Conservation (phyloP, 2,888 invertebrate genomes). For the Lochmaea crataegi region DNA sequence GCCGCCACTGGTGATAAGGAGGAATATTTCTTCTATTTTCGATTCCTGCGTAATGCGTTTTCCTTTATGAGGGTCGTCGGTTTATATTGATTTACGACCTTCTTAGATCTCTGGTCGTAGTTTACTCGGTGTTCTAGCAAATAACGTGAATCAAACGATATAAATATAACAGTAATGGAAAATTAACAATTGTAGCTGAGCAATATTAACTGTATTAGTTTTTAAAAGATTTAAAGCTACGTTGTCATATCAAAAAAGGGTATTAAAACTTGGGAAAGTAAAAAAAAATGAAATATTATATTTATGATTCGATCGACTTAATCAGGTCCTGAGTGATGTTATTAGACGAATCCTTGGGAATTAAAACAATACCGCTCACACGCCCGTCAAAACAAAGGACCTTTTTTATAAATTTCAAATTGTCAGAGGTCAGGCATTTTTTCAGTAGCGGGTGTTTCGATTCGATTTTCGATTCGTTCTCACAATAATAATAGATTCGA, state of each 20-base stretch:
- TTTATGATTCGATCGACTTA: neutral
- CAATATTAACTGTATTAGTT: too few relatives aligned
- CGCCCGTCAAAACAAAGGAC: conserved; percentile 31
- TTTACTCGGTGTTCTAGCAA: too few relatives aligned
- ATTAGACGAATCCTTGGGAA: conserved; percentile 35
- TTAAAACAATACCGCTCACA: conserved; percentile 28
- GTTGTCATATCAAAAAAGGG: neutral
- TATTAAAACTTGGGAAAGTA: neutral
- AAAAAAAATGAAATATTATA: neutral
- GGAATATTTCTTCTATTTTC: too few relatives aligned
- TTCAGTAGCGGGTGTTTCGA: conserved; percentile 21
- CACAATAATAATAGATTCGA: neutral
- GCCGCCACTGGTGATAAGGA: too few relatives aligned
- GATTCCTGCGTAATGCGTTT: too few relatives aligned
- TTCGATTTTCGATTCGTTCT: neutral
- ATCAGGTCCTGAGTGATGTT: conserved; percentile 1
- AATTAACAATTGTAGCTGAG: too few relatives aligned
- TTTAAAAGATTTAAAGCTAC: neutral
- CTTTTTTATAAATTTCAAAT: conserved; percentile 37
- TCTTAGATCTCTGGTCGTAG: too few relatives aligned
- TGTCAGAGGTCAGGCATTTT: conserved; percentile 39
- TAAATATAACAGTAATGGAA: too few relatives aligned
- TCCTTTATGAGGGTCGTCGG: too few relatives aligned
- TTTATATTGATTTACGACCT: too few relatives aligned
- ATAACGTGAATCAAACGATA: too few relatives aligned